phyloP scores from a whole-genome alignment of 2,888 invertebrate genomes.

The Metallyticus violacea region DNA sequence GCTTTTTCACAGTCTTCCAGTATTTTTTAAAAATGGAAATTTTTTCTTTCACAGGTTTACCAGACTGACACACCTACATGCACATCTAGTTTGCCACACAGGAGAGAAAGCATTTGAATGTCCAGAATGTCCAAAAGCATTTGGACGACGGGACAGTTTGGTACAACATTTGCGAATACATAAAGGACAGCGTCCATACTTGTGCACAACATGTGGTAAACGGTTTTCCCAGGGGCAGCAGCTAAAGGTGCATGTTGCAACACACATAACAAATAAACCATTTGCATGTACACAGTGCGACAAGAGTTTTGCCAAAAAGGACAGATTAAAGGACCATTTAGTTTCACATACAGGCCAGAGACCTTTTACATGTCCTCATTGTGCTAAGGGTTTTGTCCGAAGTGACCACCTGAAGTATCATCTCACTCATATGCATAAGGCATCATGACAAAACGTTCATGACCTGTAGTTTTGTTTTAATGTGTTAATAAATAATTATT shows the following conservation, averaged over 20 bases:
- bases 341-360: background rate
- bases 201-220: constrained; percentile 5
- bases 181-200: background rate
- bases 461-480: background rate
- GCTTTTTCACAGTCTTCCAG: too few species aligned
- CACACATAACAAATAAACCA: constrained; percentile 1
- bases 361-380: background rate
- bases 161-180: background rate
- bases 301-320: background rate
- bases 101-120: background rate
- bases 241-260: background rate
- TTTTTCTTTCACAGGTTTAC: background rate
- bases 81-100: constrained; percentile 1
- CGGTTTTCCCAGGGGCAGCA: background rate
- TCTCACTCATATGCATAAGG: background rate
- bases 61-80: background rate
- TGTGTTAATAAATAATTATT: background rate
- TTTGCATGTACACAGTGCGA: background rate
- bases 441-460: background rate
- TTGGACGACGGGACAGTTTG: background rate
- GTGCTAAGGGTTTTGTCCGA: background rate
- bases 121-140: background rate
- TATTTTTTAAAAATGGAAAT: too few species aligned
- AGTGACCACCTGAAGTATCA: constrained; percentile 9
- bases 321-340: background rate